Evolutionary conservation across 2,797 vertebrate genomes (phyloP), one percentile per base, ranked within the genome.

Genomic region (Phalanger gymnotis): DNA sequence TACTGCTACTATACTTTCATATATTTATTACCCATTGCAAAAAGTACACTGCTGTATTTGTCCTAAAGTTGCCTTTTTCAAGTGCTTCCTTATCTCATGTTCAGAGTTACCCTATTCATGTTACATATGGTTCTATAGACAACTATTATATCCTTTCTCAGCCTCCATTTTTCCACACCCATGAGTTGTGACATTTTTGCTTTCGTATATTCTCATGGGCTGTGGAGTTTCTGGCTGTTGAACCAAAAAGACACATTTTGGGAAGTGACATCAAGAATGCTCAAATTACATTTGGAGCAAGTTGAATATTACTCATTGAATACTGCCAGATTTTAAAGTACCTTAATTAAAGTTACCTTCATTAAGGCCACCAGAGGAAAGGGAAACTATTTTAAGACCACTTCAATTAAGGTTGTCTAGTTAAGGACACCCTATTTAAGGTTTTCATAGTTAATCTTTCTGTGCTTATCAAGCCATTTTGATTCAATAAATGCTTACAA

Each of bases 171-270:
- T 34, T n/a, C 53, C 57, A 56, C 19, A 7, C 53, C 27, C 0
- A 19, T 25, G 27, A 54, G 28, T 34, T 66, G 14, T 40, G 30
- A 0, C 0, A 12, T 13, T 40, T 34, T 87, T 52, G 5, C 19
- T 66, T 19, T 19, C 30, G 34, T 34, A 0, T 0, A 4, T 56
- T 54, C 13, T 27, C 54, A 54, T 4, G 1, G 28, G 5, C 10
- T 14, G 25, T 11, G 0, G 31, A 0, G 0, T 47, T 27, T 40
- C 51, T 13, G 55, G 0, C 12, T 2, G 0, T 14, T 1, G 5
- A 40, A 5, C 9, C 5, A 2, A 11, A 51, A 51, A 28, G 52
- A 34, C 0, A 0, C 4, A 2, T 87, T 90, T 47, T 19, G 58
- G 81, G 52, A 47, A 30, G 31, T 25, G 58, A 90, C 47, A 12